Conservation (phyloP, 2,113 vertebrate genomes). For the Gallinago paraguaiae region DNA sequence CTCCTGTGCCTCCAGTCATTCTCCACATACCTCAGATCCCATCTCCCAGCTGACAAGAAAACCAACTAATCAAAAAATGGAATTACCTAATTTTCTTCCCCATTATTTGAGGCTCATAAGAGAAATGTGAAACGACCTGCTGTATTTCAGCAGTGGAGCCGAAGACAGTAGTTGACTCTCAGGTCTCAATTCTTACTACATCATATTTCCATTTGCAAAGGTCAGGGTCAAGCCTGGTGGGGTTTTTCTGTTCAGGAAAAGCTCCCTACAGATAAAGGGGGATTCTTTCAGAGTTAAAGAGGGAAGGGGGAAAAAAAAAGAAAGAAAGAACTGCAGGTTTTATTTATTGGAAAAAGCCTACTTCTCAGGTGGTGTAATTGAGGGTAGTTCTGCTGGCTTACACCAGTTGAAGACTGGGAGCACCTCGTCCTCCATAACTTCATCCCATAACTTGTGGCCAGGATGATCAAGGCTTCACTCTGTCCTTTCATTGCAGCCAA, state of each 20-base stretch:
- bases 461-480: neutral
- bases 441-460: neutral
- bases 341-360: neutral
- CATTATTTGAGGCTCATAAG: conserved; percentile 43
- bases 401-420: neutral
- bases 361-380: neutral
- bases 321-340: neutral
- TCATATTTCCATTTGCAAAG: conserved; percentile 57
- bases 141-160: conserved; percentile 37
- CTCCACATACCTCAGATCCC: conserved; percentile 34
- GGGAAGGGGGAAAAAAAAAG: neutral
- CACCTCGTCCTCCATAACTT: neutral
- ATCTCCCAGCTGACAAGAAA: conserved; percentile 52
- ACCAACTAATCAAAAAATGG: conserved; percentile 50
- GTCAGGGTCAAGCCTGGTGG: conserved; percentile 23
- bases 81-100: conserved; percentile 62
- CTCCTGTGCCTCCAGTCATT: conserved; percentile 22
- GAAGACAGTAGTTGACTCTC: conserved; percentile 29
- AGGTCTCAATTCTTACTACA: conserved; percentile 44
- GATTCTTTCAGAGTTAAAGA: conserved; percentile 11
- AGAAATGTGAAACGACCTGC: conserved; percentile 44
- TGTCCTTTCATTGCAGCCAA: neutral
- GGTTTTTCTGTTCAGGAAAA: conserved; percentile 11
- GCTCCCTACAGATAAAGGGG: conserved; percentile 20
- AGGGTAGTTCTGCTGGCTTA: neutral